A percentile compares a stretch with the other conserved stretches of the same genome.
Conservation (phyloP, 1,140 invertebrate species). For the Hylyphantes graminicola region DNA sequence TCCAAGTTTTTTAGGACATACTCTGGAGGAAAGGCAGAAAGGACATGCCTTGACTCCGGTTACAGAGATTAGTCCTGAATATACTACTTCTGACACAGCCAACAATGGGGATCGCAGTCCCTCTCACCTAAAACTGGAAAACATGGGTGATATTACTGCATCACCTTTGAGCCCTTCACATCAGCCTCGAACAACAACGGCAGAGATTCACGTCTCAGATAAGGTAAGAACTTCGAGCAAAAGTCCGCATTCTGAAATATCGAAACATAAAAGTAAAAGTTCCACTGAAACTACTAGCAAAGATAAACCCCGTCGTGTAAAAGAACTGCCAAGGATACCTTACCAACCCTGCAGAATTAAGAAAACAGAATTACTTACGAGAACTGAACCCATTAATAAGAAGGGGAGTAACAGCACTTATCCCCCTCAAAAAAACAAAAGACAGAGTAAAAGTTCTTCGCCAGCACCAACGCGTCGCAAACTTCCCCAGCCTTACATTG, state of each 20-base stretch:
- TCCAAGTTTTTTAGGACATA: slow-evolving; percentile 38
- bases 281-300: not conserved
- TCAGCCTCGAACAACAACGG: slow-evolving; percentile 3
- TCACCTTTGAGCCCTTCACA: slow-evolving; percentile 37
- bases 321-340: slow-evolving; percentile 41
- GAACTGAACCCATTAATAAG: slow-evolving; percentile 12
- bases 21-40: slow-evolving; percentile 46
- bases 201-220: slow-evolving; percentile 32
- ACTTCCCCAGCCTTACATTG: slow-evolving; percentile 51
- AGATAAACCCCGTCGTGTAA: not conserved
- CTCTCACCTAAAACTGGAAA: not conserved
- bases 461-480: slow-evolving; percentile 34
- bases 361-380: slow-evolving; percentile 32
- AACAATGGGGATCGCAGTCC: slow-evolving; percentile 14
- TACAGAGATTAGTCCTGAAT: slow-evolving; percentile 56
- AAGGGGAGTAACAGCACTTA: slow-evolving; percentile 40
- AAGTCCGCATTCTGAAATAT: not conserved
- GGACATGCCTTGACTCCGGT: slow-evolving; percentile 53
- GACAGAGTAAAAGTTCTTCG: slow-evolving; percentile 1
- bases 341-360: slow-evolving; percentile 44
- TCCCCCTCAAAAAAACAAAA: slow-evolving; percentile 15
- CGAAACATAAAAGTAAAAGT: not conserved
- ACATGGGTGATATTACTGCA: not conserved
- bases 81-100: slow-evolving; percentile 17
- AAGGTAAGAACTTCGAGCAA: slow-evolving; percentile 9